Evolutionary conservation across 2,888 invertebrate genomes (phyloP), one percentile per base, ranked within the genome.

Genomic region (Tyria jacobaeae): DNA sequence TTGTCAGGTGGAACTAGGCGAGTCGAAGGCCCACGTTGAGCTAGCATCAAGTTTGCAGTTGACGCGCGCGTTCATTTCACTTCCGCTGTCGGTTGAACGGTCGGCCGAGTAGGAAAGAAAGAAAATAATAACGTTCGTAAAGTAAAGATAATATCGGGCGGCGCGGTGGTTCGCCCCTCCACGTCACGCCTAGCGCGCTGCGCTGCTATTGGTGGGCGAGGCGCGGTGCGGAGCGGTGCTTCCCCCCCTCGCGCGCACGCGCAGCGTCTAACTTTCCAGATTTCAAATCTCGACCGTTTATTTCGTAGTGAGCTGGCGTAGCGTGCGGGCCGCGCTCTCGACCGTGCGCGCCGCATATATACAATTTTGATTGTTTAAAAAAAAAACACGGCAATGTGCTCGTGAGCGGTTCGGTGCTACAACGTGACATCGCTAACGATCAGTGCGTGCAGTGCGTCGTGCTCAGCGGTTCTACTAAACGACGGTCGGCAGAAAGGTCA

Each of bases 251-350:
- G 82, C 78, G 56, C 88, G 89, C 89, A 84, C 87, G 89, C 91
- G 89, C 92, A 88, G 92, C 92, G 93, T 92, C 92, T 91, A 89
- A 86, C 86, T 89, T 88, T 84, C 83, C 89, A 90, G 91, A 93
- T 94, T 94, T 94, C 84, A 94, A 94, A 94, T 94, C 94, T 92
- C 94, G 89, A 91, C 94, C 93, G 94, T 94, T 94, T 94, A 94
- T 94, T 94, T 92, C 89, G 87, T 86, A 84, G 87, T 86, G 90
- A 89, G 86, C 90, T 82, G 83, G 79, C 89, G 86, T 72, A 80
- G 85, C 80, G 90, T 82, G 84, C 89, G 90, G 84, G 81, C 80
- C 80, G 83, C 77, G 80, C 74, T 79, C 78, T 79, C 81, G 72
- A 76, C 44, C 66, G 70, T 75, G 78, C 77, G 85, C 85, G 82